Evolutionary conservation across 1,140 invertebrate genomes (phyloP).

Genomic region (Drosophila funebris): DNA sequence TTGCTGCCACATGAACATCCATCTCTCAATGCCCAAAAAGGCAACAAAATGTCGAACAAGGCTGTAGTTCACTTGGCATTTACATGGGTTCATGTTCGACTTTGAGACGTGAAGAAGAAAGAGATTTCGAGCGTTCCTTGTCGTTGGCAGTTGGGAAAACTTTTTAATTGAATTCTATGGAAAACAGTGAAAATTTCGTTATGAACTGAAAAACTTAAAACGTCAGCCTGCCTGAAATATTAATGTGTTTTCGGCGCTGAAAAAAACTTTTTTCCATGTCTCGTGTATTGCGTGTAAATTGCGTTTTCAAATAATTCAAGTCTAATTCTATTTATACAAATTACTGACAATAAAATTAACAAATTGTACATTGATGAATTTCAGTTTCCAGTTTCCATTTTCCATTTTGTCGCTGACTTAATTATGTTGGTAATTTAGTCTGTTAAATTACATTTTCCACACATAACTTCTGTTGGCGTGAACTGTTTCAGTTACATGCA

Average conservation of each 20-base stretch:
- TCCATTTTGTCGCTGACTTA: neutral
- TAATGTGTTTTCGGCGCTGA: conserved; percentile 42
- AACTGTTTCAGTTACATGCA: conserved; percentile 14
- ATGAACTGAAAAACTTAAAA: conserved; percentile 65
- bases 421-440: neutral
- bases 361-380: conserved; percentile 35
- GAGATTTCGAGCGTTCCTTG: neutral
- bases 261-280: conserved; percentile 19
- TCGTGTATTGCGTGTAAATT: conserved; percentile 34
- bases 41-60: conserved; percentile 51
- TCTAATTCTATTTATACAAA: conserved; percentile 44
- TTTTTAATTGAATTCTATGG: conserved; percentile 76
- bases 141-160: conserved; percentile 47
- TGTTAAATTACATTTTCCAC: conserved; percentile 35
- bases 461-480: neutral
- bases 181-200: conserved; percentile 61
- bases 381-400: neutral
- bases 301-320: conserved; percentile 47
- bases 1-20: conserved; percentile 4
- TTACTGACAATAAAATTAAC: conserved; percentile 37
- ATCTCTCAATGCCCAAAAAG: conserved; percentile 5
- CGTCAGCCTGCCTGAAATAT: conserved; percentile 45
- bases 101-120: neutral
- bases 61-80: conserved; percentile 38
- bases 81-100: conserved; percentile 29